Base-by-base conservation (phyloP, 2,113 vertebrate genomes). In the Pagrus major region DNA sequence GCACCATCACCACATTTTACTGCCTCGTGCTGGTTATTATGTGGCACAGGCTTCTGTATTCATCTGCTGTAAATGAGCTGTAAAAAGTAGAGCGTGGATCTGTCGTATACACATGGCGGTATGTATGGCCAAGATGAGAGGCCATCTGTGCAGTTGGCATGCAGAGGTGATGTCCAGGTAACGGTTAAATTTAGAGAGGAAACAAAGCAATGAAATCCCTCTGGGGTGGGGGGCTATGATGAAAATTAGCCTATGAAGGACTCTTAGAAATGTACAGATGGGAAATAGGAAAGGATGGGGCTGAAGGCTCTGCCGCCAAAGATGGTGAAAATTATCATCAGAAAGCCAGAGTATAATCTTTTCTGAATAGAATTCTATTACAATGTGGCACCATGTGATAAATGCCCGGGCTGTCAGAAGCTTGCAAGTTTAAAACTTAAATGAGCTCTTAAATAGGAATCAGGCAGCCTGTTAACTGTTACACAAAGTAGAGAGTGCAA, bases 331-430 rank as follows among this genome's bases (percentile, higher is more conserved):
- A 91, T 92, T 93, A 93, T 91, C 88, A 94, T 92, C 78, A 93
- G 87, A 93, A 93, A 92, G 90, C 81, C 49, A 6, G 54, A 64
- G 83, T 88, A 85, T 93, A 92, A 94, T 94, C 89, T 91, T 83
- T 86, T 82, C 70, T 94, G 92, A 93, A 94, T 89, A 91, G 83
- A 89, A 76, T 91, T 93, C 68, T 88, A 90, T 93, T 94, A 93
- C 86, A 93, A 87, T 92, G 87, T 83, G 90, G 75, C 78, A 64
- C 69, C 66, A 84, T 89, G 87, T 91, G 91, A 93, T 89, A 91
- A 93, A 93, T 79, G 80, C 58, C 71, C 46, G 55, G 81, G 86
- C 92, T 92, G 88, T 92, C 88, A 91, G 87, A 86, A 85, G 71
- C 76, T 76, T 76, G 84, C 74, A 76, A 76, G 78, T 67, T n/a